Conservation (phyloP, 2,888 invertebrate genomes). For the Embidobia sp. region DNA sequence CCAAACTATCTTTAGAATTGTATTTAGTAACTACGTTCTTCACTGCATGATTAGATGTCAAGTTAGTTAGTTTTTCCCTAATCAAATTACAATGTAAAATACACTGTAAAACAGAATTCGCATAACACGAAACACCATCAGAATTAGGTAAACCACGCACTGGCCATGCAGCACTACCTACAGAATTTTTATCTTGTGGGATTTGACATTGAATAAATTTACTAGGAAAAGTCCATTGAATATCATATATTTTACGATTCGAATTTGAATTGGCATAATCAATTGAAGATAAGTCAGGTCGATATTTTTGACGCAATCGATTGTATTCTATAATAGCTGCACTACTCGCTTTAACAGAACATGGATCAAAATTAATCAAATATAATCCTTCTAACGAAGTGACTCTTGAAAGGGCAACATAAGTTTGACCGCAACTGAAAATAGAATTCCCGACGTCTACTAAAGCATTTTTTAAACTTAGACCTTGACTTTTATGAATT, state of each 20-base stretch:
- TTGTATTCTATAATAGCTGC: constrained; percentile 1
- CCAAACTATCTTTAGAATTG: not conserved
- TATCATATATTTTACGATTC: too few relatives aligned
- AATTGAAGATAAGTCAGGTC: constrained; percentile 1
- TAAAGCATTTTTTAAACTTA: constrained; percentile 50
- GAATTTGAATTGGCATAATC: too few relatives aligned
- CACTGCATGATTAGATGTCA: not conserved
- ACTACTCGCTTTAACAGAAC: too few relatives aligned
- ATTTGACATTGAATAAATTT: not conserved
- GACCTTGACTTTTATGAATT: constrained; percentile 4
- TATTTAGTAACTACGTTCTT: not conserved
- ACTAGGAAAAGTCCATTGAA: too few relatives aligned
- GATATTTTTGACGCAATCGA: not conserved
- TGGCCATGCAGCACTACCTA: not conserved
- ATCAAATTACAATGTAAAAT: constrained; percentile 1
- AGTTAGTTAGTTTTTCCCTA: not conserved
- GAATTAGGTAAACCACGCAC: constrained; percentile 1
- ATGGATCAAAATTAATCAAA: too few relatives aligned
- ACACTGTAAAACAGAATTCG: constrained; percentile 6
- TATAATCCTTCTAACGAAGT: too few relatives aligned
- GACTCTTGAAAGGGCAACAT: constrained; percentile 22
- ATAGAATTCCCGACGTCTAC: constrained; percentile 48
- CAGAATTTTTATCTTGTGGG: not conserved
- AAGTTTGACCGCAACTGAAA: too few relatives aligned
- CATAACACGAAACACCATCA: constrained; percentile 13